Evolutionary conservation across 2,113 vertebrate genomes (phyloP), one percentile per base, ranked within the genome.

Genomic region (Periophthalmus modestus): DNA sequence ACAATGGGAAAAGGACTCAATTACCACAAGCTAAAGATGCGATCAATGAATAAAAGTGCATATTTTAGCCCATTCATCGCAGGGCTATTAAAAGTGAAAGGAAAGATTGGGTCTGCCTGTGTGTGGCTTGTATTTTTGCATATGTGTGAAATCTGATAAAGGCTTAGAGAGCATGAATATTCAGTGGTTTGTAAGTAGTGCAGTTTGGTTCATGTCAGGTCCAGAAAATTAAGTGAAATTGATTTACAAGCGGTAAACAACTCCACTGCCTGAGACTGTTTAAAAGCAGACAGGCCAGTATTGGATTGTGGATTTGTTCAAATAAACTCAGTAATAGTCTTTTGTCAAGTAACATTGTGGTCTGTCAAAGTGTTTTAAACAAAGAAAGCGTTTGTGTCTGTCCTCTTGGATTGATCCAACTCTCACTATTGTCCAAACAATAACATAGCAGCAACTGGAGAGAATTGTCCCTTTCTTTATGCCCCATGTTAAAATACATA

Each of bases 1-100:
- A 95, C 92, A 83, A 86, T 79, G 89, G 78, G 59, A 72, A 93
- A 94, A 93, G 93, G 96, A 96, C 96, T 97, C 96, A 96, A 97
- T 99, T 97, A 98, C 96, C 94, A 95, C 96, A 94, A 96, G 93
- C 95, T 96, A 95, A 96, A 97, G 96, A 98, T 96, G 95, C 95
- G 97, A 98, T 98, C 96, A 96, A 95, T 95, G 97, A 97, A 97
- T 96, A 94, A 95, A 96, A 96, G 95, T 95, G 95, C 96, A 95
- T 96, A 96, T 97, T 98, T 98, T 95, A 95, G 94, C 93, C 96
- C 94, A 96, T 97, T 98, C 96, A 96, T 95, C 94, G 94, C 94
- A 89, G 92, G 94, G 95, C 95, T 95, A 95, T 96, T 96, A 96
- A 95, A 97, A 96, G 94, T 95, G 95, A 98, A 97, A 96, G 96